Evolutionary conservation across 2,113 vertebrate genomes (phyloP).

Genomic region (Chloroceryle aenea): DNA sequence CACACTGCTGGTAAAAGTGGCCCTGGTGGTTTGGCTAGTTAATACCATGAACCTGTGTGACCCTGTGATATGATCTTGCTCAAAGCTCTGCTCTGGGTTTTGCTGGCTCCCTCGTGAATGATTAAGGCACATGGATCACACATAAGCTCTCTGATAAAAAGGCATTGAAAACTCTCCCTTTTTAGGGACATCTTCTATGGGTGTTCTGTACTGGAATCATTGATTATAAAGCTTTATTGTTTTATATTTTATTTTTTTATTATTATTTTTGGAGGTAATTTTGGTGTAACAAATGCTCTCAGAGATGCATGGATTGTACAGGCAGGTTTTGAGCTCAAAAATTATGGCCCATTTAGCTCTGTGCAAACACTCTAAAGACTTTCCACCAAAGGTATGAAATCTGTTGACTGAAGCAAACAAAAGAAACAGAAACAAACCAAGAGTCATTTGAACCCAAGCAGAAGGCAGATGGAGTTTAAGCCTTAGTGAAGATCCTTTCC

Average conservation of each 20-base stretch:
- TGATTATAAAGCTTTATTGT: background rate
- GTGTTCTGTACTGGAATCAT: background rate
- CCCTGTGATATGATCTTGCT: fast-evolving
- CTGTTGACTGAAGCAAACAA: background rate
- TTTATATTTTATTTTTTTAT: background rate
- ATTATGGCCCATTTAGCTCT: background rate
- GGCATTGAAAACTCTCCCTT: background rate
- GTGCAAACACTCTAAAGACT: background rate
- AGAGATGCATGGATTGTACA: background rate
- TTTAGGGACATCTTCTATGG: background rate
- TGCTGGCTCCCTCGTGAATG: background rate
- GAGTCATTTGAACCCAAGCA: background rate
- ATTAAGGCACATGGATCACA: background rate
- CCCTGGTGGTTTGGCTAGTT: background rate
- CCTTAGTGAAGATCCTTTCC: background rate
- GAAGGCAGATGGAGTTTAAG: background rate
- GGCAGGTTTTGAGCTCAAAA: background rate
- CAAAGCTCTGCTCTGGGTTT: background rate
- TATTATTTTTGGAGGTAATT: background rate
- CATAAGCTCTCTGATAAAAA: background rate
- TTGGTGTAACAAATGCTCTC: background rate
- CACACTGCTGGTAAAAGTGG: background rate
- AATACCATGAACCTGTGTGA: background rate
- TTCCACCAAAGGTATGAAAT: background rate
- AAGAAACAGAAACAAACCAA: background rate